Base-by-base conservation (phyloP, 2,888 invertebrate species). In the Agrotis ipsilon region DNA sequence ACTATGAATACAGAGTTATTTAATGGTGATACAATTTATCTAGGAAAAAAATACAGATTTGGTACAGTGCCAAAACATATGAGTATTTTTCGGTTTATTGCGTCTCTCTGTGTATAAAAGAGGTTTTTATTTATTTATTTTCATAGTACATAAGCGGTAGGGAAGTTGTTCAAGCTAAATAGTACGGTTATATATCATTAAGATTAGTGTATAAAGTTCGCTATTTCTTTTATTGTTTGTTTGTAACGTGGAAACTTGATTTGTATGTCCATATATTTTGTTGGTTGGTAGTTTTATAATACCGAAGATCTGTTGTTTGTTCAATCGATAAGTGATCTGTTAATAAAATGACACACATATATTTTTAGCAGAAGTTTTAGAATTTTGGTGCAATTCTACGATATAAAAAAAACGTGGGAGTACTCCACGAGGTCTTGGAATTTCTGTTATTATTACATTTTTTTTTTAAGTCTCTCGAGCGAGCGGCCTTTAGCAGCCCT, bases 51-150 rank as follows among this genome's bases (percentile, higher is more conserved):
- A 24, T 39, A 39, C 24, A 60, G 60, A 27, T 72, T 71, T 82
- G 84, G 84, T 58, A 48, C n/a, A 62, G 49, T 75, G 84, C 82
- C 82, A 82, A 72, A 52, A 73, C 57, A 68, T 68, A 73, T 62
- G 46, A 69, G 74, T 69, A 67, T 82, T 72, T 75, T 52, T 72
- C 57, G 62, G 67, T 68, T 73, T 78, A 60, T 71, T 69, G 58
- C 69, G 5, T 64, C 61, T 39, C 57, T 32, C 43, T 51, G 21
- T 68, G 18, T 74, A 64, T 66, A 48, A 72, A 46, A 13, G 6
- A 67, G 49, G 46, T n/a, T 18, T 24, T 62, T 71, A 52, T 75
- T 68, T 76, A 71, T 81, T 59, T 71, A 70, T 60, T 72, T 75
- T 46, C 46, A 54, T 68, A 59, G 43, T 58, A 69, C 66, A 39